Evolutionary conservation across 2,797 vertebrate genomes (phyloP).

Genomic region (Coranthus polyacanthus): DNA sequence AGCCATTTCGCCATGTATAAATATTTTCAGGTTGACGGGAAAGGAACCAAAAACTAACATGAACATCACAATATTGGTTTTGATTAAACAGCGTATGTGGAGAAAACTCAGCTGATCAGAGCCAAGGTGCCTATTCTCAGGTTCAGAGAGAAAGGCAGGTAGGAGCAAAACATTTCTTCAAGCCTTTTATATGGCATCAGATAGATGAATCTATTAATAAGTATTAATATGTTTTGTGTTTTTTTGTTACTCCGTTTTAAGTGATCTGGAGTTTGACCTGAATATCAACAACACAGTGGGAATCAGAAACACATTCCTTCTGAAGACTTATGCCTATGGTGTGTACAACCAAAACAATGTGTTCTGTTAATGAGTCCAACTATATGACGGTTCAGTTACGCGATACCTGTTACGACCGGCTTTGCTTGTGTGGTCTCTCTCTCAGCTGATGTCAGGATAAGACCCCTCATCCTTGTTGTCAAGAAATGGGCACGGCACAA

Average conservation of each 20-base stretch:
- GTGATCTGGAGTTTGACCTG: conserved; percentile 96
- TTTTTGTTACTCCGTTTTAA: conserved; percentile 56
- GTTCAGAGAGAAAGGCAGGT: conserved; percentile 96
- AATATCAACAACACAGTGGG: conserved; percentile 98
- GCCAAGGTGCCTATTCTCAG: conserved; percentile 99
- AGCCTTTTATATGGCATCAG: conserved; percentile 8
- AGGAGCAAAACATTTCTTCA: conserved; percentile 59
- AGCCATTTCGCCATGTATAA: conserved; percentile 37
- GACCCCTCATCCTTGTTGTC: conserved; percentile 92
- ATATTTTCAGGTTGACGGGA: conserved; percentile 14
- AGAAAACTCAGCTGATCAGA: conserved; percentile 92
- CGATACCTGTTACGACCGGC: background rate
- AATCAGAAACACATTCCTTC: conserved; percentile 98
- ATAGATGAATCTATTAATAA: conserved; percentile 9
- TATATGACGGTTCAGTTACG: background rate
- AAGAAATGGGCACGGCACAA: conserved; percentile 95
- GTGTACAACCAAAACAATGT: conserved; percentile 29
- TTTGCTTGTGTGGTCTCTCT: conserved; percentile 33
- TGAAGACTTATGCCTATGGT: conserved; percentile 94
- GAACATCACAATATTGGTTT: conserved; percentile 29
- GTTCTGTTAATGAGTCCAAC: background rate
- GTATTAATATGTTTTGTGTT: background rate
- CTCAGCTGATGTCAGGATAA: conserved; percentile 93
- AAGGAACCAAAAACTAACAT: conserved; percentile 19
- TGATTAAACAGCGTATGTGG: conserved; percentile 86